Evolutionary conservation across 2,797 vertebrate species (phyloP), one percentile per base, ranked within the genome.

Genomic region (Tinamus major): DNA sequence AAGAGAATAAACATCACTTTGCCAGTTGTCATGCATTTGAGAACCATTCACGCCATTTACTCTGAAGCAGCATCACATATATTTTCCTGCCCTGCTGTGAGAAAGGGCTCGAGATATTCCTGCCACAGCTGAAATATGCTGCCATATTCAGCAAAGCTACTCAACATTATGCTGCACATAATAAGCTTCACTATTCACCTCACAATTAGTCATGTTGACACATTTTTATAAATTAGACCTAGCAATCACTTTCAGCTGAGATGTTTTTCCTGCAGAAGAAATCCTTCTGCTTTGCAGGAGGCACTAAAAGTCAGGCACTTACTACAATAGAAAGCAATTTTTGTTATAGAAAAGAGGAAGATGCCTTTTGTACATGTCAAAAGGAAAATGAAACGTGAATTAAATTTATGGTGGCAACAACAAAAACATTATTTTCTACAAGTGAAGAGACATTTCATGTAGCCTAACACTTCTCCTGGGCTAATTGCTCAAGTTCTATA

Each of bases 121-220:
- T 94, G 87, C 70, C 89, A 85, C 89, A 62, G 75, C 0, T 94
- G 85, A 95, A 93, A 88, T 71, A 93, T 61, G 68, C 49, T 79
- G 70, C 78, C 2, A 11, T 13, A 39, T n/a, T 84, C 92, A 84
- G 77, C 1, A 4, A 79, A 72, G 75, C 95, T 7, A 95, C 48
- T 93, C 87, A 75, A 91, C 68, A 59, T 85, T 88, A 86, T 74
- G 33, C 79, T 75, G 68, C 89, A 92, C 26, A 70, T 91, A 95
- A 93, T 79, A 86, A 96, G 87, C 94, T 75, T 79, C 85, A 74
- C 68, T 87, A 88, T 89, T 87, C 91, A 88, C 82, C 87, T 94
- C 81, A 93, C 87, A 95, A 96, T 96, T 96, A 96, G 96, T 94
- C 91, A 95, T 84, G 89, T 94, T 94, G 94, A 94, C 89, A 91